A percentile compares a stretch with the other conserved stretches of the same genome.
These are phyloP conservation scores for Pocillopora damicornis DNA, from an alignment of 64 coral and sea anemone genomes.

Conservation along the genomic window DNA sequence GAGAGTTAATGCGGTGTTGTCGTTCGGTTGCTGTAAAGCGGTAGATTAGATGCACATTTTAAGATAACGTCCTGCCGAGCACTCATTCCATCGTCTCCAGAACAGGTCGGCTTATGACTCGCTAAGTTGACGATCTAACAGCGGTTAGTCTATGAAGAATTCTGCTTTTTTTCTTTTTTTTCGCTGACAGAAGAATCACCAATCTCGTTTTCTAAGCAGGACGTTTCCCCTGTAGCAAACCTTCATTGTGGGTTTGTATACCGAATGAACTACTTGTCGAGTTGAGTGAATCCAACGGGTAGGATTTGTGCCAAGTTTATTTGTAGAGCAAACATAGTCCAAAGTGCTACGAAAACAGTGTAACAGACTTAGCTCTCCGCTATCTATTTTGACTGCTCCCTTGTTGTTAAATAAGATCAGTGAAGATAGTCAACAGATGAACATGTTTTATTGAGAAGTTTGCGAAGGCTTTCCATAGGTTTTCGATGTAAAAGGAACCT, in stretches of 20 bases:
- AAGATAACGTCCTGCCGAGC: conserved; percentile 20
- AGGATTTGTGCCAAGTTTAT: conserved; percentile 47
- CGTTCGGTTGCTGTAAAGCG: conserved; percentile 8
- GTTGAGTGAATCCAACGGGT: not conserved
- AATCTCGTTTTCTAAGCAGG: not conserved
- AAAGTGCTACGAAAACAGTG: conserved; percentile 44
- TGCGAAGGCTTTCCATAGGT: not conserved
- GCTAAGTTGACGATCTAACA: not conserved
- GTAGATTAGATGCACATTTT: conserved; percentile 32
- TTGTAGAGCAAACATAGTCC: conserved; percentile 32
- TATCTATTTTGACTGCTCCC: conserved; percentile 8
- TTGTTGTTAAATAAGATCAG: conserved; percentile 26
- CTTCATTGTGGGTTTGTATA: conserved; percentile 9
- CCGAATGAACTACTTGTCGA: conserved; percentile 16
- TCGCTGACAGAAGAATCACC: not conserved
- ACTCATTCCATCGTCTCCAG: not conserved
- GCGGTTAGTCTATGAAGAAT: not conserved
- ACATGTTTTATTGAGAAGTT: not conserved
- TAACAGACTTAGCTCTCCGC: conserved; percentile 4
- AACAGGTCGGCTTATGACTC: not conserved
- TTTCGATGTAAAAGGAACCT: not conserved
- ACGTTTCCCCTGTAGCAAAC: not conserved
- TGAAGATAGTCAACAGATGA: not conserved
- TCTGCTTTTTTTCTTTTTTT: not conserved
- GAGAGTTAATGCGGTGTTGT: conserved; percentile 8